Evolutionary conservation across 1,140 invertebrate genomes (phyloP).

Genomic region (Drosophila orosa): DNA sequence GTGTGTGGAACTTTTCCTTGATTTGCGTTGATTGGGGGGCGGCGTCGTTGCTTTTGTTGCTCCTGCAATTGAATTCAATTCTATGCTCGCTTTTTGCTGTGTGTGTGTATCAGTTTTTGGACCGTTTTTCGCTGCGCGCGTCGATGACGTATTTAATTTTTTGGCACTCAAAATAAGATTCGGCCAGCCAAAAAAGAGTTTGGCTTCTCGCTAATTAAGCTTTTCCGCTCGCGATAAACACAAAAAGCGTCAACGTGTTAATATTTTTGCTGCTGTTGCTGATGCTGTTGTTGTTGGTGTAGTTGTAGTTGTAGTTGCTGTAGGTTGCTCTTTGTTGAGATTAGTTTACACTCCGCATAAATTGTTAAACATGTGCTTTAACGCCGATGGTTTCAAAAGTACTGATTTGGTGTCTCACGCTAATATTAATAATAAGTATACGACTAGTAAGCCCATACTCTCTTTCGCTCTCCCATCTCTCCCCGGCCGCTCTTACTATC

Average conservation of each 20-base stretch:
- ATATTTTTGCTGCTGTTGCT: constrained; percentile 33
- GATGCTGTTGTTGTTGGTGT: constrained; percentile 6
- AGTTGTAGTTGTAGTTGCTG: constrained; percentile 9
- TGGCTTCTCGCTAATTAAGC: constrained; percentile 45
- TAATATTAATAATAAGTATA: constrained; percentile 63
- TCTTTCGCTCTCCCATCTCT: constrained; percentile 16
- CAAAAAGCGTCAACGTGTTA: constrained; percentile 62
- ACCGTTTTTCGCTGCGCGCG: constrained; percentile 60
- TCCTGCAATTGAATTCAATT: constrained; percentile 69
- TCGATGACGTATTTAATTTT: constrained; percentile 74
- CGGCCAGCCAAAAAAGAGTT: constrained; percentile 31
- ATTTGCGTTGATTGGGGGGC: constrained; percentile 57
- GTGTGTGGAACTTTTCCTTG: constrained; percentile 57
- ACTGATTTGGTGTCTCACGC: constrained; percentile 72
- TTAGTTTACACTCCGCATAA: constrained; percentile 54
- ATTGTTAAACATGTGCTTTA: constrained; percentile 64
- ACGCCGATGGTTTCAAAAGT: constrained; percentile 64
- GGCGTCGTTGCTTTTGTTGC: constrained; percentile 39
- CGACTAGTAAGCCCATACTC: constrained; percentile 16
- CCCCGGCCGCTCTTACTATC: constrained; percentile 22
- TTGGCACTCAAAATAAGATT: constrained; percentile 61
- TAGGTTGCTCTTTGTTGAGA: constrained; percentile 30
- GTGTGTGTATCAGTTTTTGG: constrained; percentile 23
- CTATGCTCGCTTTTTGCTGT: constrained; percentile 38
- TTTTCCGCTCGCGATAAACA: constrained; percentile 63